Conservation (phyloP, 2,797 vertebrate genomes). For the Megaceryle alcyon region DNA sequence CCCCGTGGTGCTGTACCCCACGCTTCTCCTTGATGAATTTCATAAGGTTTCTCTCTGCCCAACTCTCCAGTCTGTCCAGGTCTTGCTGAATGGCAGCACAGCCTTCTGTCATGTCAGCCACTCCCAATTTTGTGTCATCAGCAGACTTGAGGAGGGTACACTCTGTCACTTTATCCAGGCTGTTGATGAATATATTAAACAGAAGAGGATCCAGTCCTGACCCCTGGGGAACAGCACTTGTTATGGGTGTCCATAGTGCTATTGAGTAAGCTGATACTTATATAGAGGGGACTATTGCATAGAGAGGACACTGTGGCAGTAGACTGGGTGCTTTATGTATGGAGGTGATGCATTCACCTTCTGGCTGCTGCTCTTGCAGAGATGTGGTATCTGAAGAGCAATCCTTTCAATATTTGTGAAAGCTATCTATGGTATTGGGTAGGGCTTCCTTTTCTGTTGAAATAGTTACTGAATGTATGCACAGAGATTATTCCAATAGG, state of each 20-base stretch:
- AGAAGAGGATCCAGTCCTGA: too few relatives aligned
- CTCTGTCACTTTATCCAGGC: too few relatives aligned
- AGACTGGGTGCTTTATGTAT: not conserved
- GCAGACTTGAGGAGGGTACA: too few relatives aligned
- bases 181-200: too few relatives aligned
- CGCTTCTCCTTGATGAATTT: too few relatives aligned
- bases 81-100: too few relatives aligned
- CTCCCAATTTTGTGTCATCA: too few relatives aligned
- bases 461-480: not conserved
- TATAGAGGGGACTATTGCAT: not conserved
- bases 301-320: not conserved
- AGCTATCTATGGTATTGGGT: not conserved
- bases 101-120: too few relatives aligned
- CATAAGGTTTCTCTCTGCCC: too few relatives aligned
- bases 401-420: constrained; percentile 22
- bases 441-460: constrained; percentile 9
- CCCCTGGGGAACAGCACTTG: too few relatives aligned
- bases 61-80: too few relatives aligned
- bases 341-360: not conserved
- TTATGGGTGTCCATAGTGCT: not conserved
- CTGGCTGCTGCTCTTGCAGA: not conserved
- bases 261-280: not conserved
- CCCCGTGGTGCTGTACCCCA: too few relatives aligned
- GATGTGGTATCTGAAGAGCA: not conserved
- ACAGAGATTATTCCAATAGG: constrained; percentile 23